Evolutionary conservation across 1,140 invertebrate genomes (phyloP).

Genomic region (Leptinotarsa texana): DNA sequence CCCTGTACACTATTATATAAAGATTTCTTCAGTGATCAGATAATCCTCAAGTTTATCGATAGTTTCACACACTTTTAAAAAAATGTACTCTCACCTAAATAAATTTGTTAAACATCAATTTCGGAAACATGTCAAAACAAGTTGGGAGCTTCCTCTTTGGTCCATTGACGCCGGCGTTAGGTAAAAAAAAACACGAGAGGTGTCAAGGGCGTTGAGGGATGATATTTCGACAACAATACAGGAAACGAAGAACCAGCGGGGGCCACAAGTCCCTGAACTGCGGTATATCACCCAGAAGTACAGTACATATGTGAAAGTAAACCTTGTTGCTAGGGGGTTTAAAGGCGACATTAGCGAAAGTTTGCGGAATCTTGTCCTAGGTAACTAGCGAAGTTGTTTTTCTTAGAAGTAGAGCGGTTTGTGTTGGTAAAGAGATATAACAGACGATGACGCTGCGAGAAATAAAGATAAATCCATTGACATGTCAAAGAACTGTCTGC

Average conservation of each 20-base stretch:
- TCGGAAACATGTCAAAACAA: neutral
- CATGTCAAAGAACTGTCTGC: neutral
- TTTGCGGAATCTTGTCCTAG: neutral
- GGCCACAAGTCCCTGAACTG: neutral
- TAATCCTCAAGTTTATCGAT: neutral
- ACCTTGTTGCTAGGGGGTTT: too few species aligned
- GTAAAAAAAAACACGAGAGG: neutral
- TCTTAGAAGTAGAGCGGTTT: neutral
- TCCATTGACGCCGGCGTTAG: neutral
- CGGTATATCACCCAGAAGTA: too few species aligned
- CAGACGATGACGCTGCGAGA: neutral
- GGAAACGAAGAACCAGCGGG: slow-evolving; percentile 4
- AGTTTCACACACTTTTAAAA: neutral
- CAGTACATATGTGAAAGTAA: too few species aligned
- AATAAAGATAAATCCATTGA: slow-evolving; percentile 6
- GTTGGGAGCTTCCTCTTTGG: neutral
- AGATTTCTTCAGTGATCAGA: too few species aligned
- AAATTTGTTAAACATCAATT: neutral
- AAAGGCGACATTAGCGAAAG: too few species aligned
- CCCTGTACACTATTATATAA: too few species aligned
- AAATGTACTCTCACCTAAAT: neutral
- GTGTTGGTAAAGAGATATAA: neutral
- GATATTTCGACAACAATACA: neutral
- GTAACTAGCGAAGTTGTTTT: neutral
- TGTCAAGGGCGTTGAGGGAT: neutral